A percentile compares a stretch with the other conserved stretches of the same genome.
phyloP scores from a whole-genome alignment of 2,797 vertebrate genomes.

The Coregonus suidteri region DNA sequence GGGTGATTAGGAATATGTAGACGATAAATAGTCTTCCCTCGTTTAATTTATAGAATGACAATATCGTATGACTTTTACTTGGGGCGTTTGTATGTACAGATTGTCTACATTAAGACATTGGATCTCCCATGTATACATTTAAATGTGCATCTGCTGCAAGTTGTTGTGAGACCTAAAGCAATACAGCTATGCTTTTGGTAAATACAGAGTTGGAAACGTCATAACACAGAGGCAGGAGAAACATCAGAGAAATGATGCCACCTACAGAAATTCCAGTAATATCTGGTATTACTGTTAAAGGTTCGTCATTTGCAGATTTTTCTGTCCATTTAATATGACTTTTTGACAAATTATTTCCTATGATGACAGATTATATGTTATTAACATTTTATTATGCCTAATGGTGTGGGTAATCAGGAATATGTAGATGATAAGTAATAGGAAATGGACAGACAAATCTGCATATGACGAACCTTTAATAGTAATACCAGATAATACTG shows the following conservation, averaged over 20 bases:
- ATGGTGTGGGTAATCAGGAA: too few relatives aligned
- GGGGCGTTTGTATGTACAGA: background rate
- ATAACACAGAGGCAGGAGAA: background rate
- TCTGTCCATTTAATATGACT: background rate
- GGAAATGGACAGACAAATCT: background rate
- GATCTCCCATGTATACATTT: background rate
- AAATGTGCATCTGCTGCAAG: background rate
- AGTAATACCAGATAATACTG: background rate
- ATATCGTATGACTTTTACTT: slow-evolving; percentile 40
- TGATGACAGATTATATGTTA: too few relatives aligned
- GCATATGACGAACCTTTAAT: background rate
- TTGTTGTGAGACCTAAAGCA: background rate
- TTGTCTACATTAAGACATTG: background rate
- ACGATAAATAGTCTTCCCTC: slow-evolving; percentile 56
- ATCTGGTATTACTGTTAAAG: background rate
- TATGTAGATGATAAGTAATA: too few relatives aligned
- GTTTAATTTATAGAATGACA: slow-evolving; percentile 53
- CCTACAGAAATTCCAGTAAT: background rate
- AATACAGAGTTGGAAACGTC: background rate
- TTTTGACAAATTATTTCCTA: too few relatives aligned
- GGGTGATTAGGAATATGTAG: too few relatives aligned
- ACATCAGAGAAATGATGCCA: background rate
- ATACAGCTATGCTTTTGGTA: background rate
- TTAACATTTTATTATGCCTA: too few relatives aligned
- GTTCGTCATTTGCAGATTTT: background rate